Percentiles rank a stretch among this genome's conserved stretches.
Evolutionary conservation across 2,888 invertebrate genomes (phyloP).

Genomic region (Scotopteryx bipunctaria): DNA sequence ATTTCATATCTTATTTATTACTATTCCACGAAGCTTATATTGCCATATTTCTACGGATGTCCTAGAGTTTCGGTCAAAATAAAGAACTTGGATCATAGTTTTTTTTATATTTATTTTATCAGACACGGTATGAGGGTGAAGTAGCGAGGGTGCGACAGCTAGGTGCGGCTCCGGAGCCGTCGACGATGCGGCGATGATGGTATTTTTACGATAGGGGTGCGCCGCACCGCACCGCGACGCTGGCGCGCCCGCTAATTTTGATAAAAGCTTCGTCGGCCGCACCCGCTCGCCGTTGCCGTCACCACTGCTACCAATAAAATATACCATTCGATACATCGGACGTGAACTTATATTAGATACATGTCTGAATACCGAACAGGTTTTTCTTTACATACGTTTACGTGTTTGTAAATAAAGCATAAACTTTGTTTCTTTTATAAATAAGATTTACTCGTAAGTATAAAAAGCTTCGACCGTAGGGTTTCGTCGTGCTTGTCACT

Average conservation of each 20-base stretch:
- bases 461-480: no score
- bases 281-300: slow-evolving; percentile 56
- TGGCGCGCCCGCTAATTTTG: slow-evolving; percentile 80
- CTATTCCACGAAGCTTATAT: slow-evolving; percentile 35
- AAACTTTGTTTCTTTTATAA: not conserved
- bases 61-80: not conserved
- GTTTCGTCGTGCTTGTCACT: no score
- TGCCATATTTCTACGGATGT: slow-evolving; percentile 15
- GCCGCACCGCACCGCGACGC: slow-evolving; percentile 49
- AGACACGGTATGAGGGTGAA: slow-evolving; percentile 49
- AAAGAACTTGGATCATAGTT: not conserved
- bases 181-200: slow-evolving; percentile 71
- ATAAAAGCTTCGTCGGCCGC: slow-evolving; percentile 81
- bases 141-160: slow-evolving; percentile 66
- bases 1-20: slow-evolving; percentile 40
- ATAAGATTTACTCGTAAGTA: not conserved
- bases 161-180: slow-evolving; percentile 70
- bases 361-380: not conserved
- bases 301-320: slow-evolving; percentile 59
- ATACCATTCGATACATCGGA: slow-evolving; percentile 46
- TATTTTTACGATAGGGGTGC: slow-evolving; percentile 80
- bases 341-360: slow-evolving; percentile 17
- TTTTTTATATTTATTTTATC: slow-evolving; percentile 21
- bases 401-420: not conserved
- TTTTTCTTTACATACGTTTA: no score